Evolutionary conservation across 2,888 invertebrate genomes (phyloP).

Genomic region (Lumbricus terrestris): DNA sequence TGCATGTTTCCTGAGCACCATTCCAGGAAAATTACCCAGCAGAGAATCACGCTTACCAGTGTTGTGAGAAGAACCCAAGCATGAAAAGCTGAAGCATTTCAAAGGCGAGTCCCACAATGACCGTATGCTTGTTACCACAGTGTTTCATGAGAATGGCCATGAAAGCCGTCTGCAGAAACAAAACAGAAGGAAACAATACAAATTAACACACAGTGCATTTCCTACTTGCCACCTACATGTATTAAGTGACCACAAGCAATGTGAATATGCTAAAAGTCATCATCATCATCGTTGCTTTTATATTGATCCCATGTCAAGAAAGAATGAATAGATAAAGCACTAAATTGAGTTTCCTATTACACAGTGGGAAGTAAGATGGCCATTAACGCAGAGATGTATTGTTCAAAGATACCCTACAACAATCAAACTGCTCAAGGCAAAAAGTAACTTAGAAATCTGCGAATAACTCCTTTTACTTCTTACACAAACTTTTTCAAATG

Average conservation of each 20-base stretch:
- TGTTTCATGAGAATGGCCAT: slow-evolving; percentile 77
- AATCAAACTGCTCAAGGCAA: too few relatives aligned
- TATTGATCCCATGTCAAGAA: neutral
- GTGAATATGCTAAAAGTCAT: neutral
- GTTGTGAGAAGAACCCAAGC: slow-evolving; percentile 93
- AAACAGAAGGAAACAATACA: slow-evolving; percentile 9
- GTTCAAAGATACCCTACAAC: neutral
- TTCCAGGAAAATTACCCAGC: neutral
- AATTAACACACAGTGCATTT: neutral
- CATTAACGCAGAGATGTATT: neutral
- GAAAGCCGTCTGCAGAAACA: slow-evolving; percentile 59
- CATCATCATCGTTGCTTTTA: neutral
- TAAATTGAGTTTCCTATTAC: neutral
- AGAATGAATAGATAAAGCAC: neutral
- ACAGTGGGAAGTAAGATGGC: neutral
- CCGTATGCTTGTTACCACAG: slow-evolving; percentile 92
- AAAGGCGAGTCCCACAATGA: slow-evolving; percentile 91
- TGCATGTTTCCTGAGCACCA: neutral
- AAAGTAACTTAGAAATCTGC: too few relatives aligned
- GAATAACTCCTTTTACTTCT: too few relatives aligned
- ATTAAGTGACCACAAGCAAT: neutral
- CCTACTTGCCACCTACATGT: too few relatives aligned
- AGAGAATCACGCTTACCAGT: slow-evolving; percentile 69
- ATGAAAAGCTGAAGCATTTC: slow-evolving; percentile 95
- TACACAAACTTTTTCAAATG: too few relatives aligned